Conservation (phyloP, 2,888 invertebrate species). For the Scotopteryx bipunctaria region DNA sequence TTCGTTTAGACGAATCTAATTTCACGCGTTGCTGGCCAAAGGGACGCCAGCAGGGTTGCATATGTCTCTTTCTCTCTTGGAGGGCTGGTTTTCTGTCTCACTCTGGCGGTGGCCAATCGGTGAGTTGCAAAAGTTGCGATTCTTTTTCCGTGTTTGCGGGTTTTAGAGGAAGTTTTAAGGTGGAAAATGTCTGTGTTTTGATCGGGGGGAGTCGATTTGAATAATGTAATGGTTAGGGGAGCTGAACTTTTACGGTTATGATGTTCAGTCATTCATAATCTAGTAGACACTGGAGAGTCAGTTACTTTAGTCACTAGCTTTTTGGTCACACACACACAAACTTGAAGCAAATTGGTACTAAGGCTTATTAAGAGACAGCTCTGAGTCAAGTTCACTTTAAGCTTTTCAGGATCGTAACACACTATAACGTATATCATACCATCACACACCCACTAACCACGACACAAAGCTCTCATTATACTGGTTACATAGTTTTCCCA, state of each 20-base stretch:
- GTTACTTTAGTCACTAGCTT: background rate
- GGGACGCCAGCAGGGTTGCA: constrained; percentile 64
- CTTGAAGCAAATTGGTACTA: too few species aligned
- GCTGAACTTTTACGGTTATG: background rate
- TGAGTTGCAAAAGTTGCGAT: constrained; percentile 55
- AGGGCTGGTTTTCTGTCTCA: constrained; percentile 42
- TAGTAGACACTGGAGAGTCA: background rate
- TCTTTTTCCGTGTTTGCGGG: constrained; percentile 73
- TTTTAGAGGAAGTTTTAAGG: constrained; percentile 51
- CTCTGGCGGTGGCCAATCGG: constrained; percentile 63
- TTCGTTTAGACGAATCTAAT: constrained; percentile 83
- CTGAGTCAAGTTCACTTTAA: too few species aligned
- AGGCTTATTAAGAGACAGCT: too few species aligned
- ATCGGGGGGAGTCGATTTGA: constrained; percentile 20
- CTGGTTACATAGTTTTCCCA: too few species aligned
- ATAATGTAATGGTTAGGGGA: constrained; percentile 14
- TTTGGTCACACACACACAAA: too few species aligned
- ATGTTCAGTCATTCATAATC: constrained; percentile 2
- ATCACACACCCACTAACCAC: too few species aligned
- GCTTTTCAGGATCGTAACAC: too few species aligned
- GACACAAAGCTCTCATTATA: too few species aligned
- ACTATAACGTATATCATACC: too few species aligned
- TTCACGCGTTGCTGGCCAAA: constrained; percentile 81
- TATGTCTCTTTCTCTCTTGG: constrained; percentile 50
- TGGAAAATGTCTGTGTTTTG: constrained; percentile 28